Conservation (phyloP, 2,113 vertebrate species). For the Cettia cetti region DNA sequence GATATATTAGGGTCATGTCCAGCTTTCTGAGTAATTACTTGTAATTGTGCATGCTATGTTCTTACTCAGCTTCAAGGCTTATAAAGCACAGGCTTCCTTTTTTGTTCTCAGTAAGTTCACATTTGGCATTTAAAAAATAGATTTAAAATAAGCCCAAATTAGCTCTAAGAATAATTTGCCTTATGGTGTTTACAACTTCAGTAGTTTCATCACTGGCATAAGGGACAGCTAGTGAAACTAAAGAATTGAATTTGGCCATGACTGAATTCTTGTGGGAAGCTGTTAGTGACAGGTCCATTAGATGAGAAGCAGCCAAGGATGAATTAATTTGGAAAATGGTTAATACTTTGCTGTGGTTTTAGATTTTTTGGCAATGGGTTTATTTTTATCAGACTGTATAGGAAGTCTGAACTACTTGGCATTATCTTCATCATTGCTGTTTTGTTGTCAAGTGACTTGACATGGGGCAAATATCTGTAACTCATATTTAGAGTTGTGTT, state of each 20-base stretch:
- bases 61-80: not conserved
- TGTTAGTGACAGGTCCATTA: not conserved
- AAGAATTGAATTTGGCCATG: not conserved
- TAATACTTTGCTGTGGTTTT: not conserved
- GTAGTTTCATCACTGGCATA: not conserved
- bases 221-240: not conserved
- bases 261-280: not conserved
- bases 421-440: not conserved
- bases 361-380: not conserved
- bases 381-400: not conserved
- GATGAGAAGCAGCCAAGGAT: not conserved
- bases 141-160: not conserved
- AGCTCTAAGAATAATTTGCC: not conserved
- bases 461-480: not conserved
- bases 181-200: not conserved
- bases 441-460: not conserved
- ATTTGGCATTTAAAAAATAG: not conserved
- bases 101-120: not conserved
- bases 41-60: not conserved
- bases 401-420: not conserved
- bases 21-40: not conserved
- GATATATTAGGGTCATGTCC: not conserved
- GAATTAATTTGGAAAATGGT: not conserved
- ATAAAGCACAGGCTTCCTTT: not conserved
- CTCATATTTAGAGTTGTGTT: not conserved